Base-by-base conservation (phyloP, 1,140 invertebrate genomes). In the Lucilia sericata region DNA sequence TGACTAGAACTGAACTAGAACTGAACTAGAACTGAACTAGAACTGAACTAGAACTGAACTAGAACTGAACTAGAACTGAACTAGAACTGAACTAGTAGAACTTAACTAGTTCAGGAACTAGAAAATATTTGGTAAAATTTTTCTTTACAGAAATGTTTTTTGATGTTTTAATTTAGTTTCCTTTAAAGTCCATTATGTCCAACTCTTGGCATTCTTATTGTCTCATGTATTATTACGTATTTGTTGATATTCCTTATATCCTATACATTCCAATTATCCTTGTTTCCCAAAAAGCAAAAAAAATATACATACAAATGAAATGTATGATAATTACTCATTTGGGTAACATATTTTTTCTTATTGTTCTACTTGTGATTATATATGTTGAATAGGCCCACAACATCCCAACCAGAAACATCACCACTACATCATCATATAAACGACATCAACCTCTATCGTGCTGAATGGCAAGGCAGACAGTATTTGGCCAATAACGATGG, bases 281-380 rank as follows among this genome's bases (percentile, higher is more conserved):
- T 60, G 55, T 60, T n/a, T 17, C 21, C 21, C 8, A 30, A 30
- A 30, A 30, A 30, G 1, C 3, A 30, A 30, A 30, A 78, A 42
- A 13, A 42, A 78, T 47, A 5, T 80, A 80, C 36, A 78, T 47
- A n/a, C 36, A 51, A 34, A 80, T 80, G 42, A 49, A 49, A 49
- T 80, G 65, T 75, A 17, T 83, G 17, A n/a, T 55, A 82, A 85
- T 85, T 81, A 85, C 82, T 78, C 84, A 83, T 83, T 83, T 80
- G 75, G 84, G 82, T 21, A 21, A 36, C 51, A 80, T 85, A 83
- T 70, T 36, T 82, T 65, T 92, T 83, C 13, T 60, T 60, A 17
- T 60, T 60, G 14, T 86, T 92, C 49, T 90, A 92, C 86, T 91
- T 91, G 91, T 92, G 89, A 90, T 91, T 88, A 25, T 19, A 7